Conservation (phyloP, 2,888 invertebrate species). For the Drosophila longiperda region DNA sequence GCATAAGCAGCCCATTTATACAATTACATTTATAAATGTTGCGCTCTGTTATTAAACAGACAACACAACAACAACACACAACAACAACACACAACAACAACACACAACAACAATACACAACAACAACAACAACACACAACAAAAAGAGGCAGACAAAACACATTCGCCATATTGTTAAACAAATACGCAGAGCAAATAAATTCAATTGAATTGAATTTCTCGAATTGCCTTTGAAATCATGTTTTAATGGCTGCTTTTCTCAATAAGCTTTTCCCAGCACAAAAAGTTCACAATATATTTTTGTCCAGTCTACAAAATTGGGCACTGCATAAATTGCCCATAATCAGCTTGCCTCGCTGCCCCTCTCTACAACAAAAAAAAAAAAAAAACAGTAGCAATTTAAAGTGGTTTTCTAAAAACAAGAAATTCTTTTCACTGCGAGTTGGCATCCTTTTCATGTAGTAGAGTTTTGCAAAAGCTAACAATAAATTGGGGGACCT, state of each 20-base stretch:
- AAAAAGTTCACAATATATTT: neutral
- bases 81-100: too few species aligned
- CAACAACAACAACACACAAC: constrained; percentile 14
- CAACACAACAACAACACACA: constrained; percentile 1
- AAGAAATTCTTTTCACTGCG: neutral
- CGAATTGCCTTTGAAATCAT: constrained; percentile 48
- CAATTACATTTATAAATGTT: constrained; percentile 78
- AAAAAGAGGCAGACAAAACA: constrained; percentile 25
- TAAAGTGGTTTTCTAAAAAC: constrained; percentile 25
- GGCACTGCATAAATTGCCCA: constrained; percentile 47
- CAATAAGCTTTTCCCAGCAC: neutral
- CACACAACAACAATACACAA: too few species aligned
- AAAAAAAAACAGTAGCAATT: constrained; percentile 2
- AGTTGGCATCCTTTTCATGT: neutral
- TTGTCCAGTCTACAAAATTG: constrained; percentile 23
- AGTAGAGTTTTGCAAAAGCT: neutral
- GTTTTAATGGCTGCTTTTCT: constrained; percentile 32
- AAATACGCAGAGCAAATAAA: constrained; percentile 42
- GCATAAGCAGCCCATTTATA: constrained; percentile 71
- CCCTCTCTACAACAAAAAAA: neutral
- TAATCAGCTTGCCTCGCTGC: constrained; percentile 47
- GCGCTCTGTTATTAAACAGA: constrained; percentile 59
- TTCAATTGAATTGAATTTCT: constrained; percentile 53
- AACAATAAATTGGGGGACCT: too few species aligned
- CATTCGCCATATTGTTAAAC: constrained; percentile 56